Percentiles rank a stretch among this genome's conserved stretches.
These are phyloP conservation scores for Macrotis lagotis DNA, from an alignment of 2,113 vertebrate species.

Conservation along the genomic window DNA sequence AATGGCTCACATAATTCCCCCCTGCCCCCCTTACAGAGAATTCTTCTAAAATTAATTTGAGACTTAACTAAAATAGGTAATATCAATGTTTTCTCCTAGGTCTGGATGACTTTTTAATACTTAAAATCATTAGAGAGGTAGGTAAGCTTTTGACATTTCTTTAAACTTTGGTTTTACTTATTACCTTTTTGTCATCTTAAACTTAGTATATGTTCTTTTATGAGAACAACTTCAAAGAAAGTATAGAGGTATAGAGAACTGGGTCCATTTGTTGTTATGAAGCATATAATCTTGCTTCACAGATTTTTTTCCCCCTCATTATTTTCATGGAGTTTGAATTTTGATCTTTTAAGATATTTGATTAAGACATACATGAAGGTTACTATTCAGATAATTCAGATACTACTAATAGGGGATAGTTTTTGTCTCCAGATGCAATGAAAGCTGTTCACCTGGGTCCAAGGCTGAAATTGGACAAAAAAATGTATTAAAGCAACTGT, in stretches of 20 bases:
- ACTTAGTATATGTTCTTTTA: constrained; percentile 10
- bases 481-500: constrained; percentile 30
- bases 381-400: neutral
- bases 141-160: neutral
- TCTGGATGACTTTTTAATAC: neutral
- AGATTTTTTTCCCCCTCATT: neutral
- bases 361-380: neutral
- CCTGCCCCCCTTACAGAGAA: no score
- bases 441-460: neutral
- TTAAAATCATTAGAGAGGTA: constrained; percentile 5
- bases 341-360: constrained; percentile 35
- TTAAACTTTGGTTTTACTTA: neutral
- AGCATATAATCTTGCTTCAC: neutral
- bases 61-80: neutral
- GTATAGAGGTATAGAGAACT: neutral
- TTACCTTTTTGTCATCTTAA: constrained; percentile 25
- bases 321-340: constrained; percentile 5
- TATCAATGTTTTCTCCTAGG: neutral
- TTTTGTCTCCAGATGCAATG: constrained; percentile 21
- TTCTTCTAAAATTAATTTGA: neutral
- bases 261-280: constrained; percentile 22
- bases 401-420: neutral
- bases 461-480: constrained; percentile 53
- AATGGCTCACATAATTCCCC: neutral
- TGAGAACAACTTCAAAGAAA: constrained; percentile 4